Evolutionary conservation across 2,888 invertebrate species (phyloP), one percentile per base, ranked within the genome.

Genomic region (Junonia oenone): DNA sequence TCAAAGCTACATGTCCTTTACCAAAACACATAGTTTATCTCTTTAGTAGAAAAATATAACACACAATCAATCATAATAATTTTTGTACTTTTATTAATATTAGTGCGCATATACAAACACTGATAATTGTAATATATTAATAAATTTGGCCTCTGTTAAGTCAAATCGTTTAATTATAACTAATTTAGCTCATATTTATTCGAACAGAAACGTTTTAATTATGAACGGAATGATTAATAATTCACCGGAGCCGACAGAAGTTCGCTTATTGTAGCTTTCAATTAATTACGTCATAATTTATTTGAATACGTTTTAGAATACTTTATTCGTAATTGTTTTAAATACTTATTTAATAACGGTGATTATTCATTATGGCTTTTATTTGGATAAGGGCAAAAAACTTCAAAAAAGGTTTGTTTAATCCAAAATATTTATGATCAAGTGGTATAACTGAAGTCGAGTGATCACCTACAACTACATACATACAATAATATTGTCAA

Each of bases 221-320:
- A 29, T 51, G 43, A 40, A 60, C 47, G 33, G 47, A 56, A 47
- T 45, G 35, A 58, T 63, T 63, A 55, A 62, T 59, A 58, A 58
- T 55, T 62, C 59, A 59, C 35, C 47, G 19, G 50, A 56, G 51
- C 62, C 63, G 38, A 43, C 55, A 40, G 45, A 53, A 53, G 31
- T 48, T 54, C 29, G 51, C 47, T 56, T 55, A 57, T 58, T 63
- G 56, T 58, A 49, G 56, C 49, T 56, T 54, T 56, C 53, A 47
- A 56, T 56, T 56, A 56, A 56, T 54, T 47, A 59, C 43, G 35
- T n/a, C 45, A 55, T 48, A 51, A 54, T 59, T 53, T 50, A 53
- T 53, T 35, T 26, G 45, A 58, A 45, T 51, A 45, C 51, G 31
- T 51, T 51, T 55, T 55, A 51, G 51, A 58, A 56, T 47, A 43